These are phyloP conservation scores for Gasteruption jaculator DNA, from an alignment of 2,888 invertebrate genomes.

Conservation along the genomic window DNA sequence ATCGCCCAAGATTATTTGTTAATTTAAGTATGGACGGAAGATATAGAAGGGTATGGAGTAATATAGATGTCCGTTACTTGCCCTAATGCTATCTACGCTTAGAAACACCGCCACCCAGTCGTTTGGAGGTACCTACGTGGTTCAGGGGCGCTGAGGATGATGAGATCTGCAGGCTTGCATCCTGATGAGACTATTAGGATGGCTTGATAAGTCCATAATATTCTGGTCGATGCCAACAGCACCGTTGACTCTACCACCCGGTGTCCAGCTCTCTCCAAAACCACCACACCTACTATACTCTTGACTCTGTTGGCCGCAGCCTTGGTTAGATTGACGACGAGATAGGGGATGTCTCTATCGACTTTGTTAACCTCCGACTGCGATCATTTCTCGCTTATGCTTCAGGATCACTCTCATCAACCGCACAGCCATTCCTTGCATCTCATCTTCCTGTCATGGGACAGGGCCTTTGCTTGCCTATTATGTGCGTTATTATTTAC, in stretches of 20 bases:
- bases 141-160: constrained; percentile 41
- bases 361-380: constrained; percentile 36
- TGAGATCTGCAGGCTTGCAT: constrained; percentile 50
- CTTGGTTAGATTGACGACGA: constrained; percentile 36
- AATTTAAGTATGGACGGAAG: too few relatives aligned
- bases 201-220: constrained; percentile 51
- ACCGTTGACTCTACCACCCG: constrained; percentile 40
- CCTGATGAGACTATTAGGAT: constrained; percentile 51
- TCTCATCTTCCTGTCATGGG: too few relatives aligned
- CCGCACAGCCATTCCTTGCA: too few relatives aligned
- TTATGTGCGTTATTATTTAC: too few relatives aligned
- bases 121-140: constrained; percentile 36
- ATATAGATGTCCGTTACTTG: constrained; percentile 40
- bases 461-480: too few relatives aligned
- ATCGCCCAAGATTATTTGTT: too few relatives aligned
- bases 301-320: constrained; percentile 14
- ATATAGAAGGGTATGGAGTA: too few relatives aligned
- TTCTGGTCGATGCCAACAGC: constrained; percentile 41
- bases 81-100: constrained; percentile 38
- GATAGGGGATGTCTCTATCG: constrained; percentile 31
- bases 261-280: constrained; percentile 32
- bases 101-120: constrained; percentile 38
- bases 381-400: constrained; percentile 29
- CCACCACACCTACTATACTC: constrained; percentile 18
- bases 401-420: constrained; percentile 14